Base-by-base conservation (phyloP, 2,888 invertebrate genomes). In the Geotrupes spiniger region DNA sequence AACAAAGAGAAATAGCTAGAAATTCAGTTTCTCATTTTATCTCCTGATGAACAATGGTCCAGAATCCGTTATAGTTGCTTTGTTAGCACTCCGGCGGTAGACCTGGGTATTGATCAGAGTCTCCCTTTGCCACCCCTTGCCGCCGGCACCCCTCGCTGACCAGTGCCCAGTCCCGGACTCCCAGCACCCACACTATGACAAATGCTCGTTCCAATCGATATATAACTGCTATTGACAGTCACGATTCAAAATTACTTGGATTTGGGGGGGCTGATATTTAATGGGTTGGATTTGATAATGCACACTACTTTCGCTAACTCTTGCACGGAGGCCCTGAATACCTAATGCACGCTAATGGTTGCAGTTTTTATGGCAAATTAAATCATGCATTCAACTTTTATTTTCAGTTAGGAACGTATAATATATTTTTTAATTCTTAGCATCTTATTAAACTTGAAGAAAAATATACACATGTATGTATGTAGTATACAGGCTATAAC, bases 51-150 rank as follows among this genome's bases (percentile, higher is more conserved):
- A 73, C 73, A 73, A 73, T 73, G 71, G 72, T 70, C 70, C 70
- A 71, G 73, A 70, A 72, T 73, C 72, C 72, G 72, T 72, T 73
- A 72, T 73, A 73, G 73, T 73, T 73, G 73, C 73, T 73, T 73
- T 73, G 73, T 73, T 72, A 71, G 72, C 73, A 73, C 71, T 72
- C 71, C 70, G 71, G 72, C 70, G 73, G 72, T 72, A 72, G 72
- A 72, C 73, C 72, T 72, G 72, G 70, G 72, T 73, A 73, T 73
- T 73, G 73, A 73, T 73, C 73, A 73, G 73, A 65, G 66, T 54
- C 53, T 53, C 57, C 56, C 53, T 37, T 37, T 47, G 28, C 44
- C 31, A 15, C 46, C 42, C 36, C 47, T 16, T 42, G 21, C 16
- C 42, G 31, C 40, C 36, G 15, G 10, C 31, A 15, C 15, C 14